phyloP scores from a whole-genome alignment of 2,888 invertebrate species.

The Pristionchus fissidentatus region DNA sequence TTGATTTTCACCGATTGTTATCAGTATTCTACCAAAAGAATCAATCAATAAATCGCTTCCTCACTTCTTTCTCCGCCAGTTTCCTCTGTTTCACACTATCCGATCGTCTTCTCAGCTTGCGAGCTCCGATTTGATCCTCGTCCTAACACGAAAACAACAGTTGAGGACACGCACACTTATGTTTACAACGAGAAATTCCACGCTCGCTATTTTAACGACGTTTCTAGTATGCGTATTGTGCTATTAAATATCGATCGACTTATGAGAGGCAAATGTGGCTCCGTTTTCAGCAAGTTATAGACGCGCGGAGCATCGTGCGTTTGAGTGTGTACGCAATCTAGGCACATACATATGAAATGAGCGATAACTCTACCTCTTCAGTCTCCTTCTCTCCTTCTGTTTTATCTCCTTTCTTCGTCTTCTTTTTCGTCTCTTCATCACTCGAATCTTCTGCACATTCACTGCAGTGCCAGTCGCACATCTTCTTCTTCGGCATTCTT shows the following conservation, averaged over 20 bases:
- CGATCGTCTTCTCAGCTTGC: constrained; percentile 46
- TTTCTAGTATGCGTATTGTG: too few species aligned
- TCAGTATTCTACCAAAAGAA: neutral
- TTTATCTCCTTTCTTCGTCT: neutral
- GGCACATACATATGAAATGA: neutral
- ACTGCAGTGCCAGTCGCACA: constrained; percentile 42
- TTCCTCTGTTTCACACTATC: constrained; percentile 21
- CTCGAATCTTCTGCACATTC: constrained; percentile 37
- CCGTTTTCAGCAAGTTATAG: too few species aligned
- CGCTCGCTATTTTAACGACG: neutral
- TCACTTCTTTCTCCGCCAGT: constrained; percentile 4
- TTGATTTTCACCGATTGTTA: neutral
- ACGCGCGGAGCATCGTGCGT: too few species aligned
- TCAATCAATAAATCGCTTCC: neutral
- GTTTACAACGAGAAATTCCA: neutral
- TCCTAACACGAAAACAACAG: neutral
- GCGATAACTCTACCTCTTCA: neutral
- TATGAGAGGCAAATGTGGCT: too few species aligned
- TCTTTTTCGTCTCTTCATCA: neutral
- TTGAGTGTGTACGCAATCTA: too few species aligned
- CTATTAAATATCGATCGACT: too few species aligned
- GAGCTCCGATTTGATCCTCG: neutral
- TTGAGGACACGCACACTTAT: neutral
- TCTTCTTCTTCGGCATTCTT: constrained; percentile 44
- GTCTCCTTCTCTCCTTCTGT: neutral